Base-by-base conservation (phyloP, 2,113 vertebrate genomes). In the Hemibagrus wyckioides region DNA sequence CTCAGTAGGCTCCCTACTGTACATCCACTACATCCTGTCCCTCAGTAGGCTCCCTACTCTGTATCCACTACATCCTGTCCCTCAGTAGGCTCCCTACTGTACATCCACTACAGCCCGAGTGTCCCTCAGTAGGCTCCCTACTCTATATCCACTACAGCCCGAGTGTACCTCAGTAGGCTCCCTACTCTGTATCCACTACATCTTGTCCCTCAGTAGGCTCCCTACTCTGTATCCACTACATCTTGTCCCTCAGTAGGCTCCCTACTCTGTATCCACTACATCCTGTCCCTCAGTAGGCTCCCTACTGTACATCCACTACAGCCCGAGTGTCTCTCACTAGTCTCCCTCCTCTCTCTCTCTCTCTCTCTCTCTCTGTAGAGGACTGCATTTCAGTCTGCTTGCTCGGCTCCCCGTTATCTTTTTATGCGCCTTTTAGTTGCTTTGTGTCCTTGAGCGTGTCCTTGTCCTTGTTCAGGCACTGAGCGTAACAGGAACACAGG, bases 401-500 rank as follows among this genome's bases (percentile, higher is more conserved):
- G 57, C 21, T 44, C 13, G 41, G 39, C 41, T 76, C 41, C 30
- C 36, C 8, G 8, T 79, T 52, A n/a, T 76, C 69, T 41, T 25
- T 65, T 15, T 11, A 65, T 65, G 28, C 9, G 9, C n/a, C 10
- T 30, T 73, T 73, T n/a, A 14, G 11, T 39, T 30, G 36, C 33
- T 63, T 50, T 63, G 50, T 28, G 36, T 73, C 80, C 48, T 63
- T 63, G 28, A 52, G 30, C 33, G 15, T 48, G 54, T 69, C 21
- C 56, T 44, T 82, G 71, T 84, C 61, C 41, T 52, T 79, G 76
- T 21, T 23, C n/a, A 54, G 67, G 61, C 80, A 61, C 84, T 39
- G 50, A 1, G 4, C 7, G 41, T 79, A 77, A n/a, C 6, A 30
- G 36, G 73, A 30, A 85, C 73, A 25, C 25, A 54, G 6, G 41